Evolutionary conservation across 2,888 invertebrate genomes (phyloP).

Genomic region (Apodemia mormo): DNA sequence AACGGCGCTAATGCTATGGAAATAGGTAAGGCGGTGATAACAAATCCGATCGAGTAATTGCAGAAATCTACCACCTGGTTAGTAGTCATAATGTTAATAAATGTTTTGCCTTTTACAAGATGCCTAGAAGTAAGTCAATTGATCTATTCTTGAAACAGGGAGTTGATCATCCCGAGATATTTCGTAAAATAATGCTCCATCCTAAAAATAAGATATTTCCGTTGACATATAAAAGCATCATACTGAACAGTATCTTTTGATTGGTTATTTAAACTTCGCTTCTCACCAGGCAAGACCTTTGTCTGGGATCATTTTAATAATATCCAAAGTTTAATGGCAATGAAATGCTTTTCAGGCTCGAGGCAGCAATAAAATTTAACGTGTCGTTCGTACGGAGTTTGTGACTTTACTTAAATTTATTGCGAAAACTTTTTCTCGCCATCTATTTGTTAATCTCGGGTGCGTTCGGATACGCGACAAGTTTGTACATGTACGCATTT

Average conservation of each 20-base stretch:
- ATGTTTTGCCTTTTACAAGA: too few relatives aligned
- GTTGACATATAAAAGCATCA: not conserved
- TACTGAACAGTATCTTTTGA: conserved; percentile 20
- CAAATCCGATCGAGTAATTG: too few relatives aligned
- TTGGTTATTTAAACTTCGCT: conserved; percentile 29
- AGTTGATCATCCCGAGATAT: too few relatives aligned
- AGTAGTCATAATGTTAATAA: too few relatives aligned
- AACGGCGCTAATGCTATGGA: too few relatives aligned
- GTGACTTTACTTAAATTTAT: conserved; percentile 68
- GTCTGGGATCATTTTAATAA: conserved; percentile 73
- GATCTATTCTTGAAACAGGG: too few relatives aligned
- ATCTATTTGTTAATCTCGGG: conserved; percentile 66
- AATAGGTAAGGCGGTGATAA: too few relatives aligned
- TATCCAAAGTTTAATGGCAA: conserved; percentile 71
- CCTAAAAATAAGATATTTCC: not conserved
- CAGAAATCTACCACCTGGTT: too few relatives aligned
- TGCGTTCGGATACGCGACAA: conserved; percentile 26
- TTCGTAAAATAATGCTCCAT: too few relatives aligned
- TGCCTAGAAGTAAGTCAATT: too few relatives aligned
- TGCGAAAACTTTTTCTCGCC: conserved; percentile 64
- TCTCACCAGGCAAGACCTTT: conserved; percentile 47
- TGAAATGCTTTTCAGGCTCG: conserved; percentile 50
- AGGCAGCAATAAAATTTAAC: conserved; percentile 73
- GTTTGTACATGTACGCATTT: conserved; percentile 19
- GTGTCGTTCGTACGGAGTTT: conserved; percentile 62